These are phyloP conservation scores for Leptinotarsa peninsularis DNA, from an alignment of 2,888 invertebrate genomes.

Conservation along the genomic window DNA sequence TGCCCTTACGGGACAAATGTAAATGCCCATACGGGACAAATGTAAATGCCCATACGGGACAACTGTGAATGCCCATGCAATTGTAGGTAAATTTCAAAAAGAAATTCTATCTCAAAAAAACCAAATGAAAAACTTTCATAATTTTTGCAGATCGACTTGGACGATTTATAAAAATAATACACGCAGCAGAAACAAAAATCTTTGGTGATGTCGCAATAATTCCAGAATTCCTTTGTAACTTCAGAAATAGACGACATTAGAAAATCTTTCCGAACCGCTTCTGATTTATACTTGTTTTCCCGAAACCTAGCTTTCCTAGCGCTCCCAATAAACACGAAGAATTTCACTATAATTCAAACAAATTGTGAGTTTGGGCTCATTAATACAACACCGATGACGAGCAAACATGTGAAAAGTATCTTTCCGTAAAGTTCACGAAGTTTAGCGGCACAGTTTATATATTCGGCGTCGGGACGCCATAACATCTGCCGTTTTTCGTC, in stretches of 20 bases:
- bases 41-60: no score
- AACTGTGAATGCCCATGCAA: no score
- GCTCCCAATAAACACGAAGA: conserved; percentile 45
- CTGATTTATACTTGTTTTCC: conserved; percentile 30
- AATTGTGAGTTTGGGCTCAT: conserved; percentile 40
- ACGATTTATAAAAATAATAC: no score
- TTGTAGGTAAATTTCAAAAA: no score
- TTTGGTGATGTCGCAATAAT: not conserved
- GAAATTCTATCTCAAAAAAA: no score
- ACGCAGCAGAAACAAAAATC: no score
- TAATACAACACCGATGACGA: conserved; percentile 43
- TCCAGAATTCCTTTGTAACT: not conserved
- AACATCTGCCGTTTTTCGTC: conserved; percentile 46
- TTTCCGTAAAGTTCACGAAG: conserved; percentile 56
- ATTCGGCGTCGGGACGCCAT: conserved; percentile 45
- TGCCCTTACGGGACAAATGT: no score
- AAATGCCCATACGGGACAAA: no score
- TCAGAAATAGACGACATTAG: not conserved
- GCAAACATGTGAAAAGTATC: conserved; percentile 39
- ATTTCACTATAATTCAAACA: conserved; percentile 43
- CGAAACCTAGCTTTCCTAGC: conserved; percentile 10
- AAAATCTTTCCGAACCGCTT: not conserved
- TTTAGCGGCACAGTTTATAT: conserved; percentile 58
- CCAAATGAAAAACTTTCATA: no score
- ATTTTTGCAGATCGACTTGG: no score